Conservation (phyloP, 2,797 vertebrate species). For the Syngnathus acus region DNA sequence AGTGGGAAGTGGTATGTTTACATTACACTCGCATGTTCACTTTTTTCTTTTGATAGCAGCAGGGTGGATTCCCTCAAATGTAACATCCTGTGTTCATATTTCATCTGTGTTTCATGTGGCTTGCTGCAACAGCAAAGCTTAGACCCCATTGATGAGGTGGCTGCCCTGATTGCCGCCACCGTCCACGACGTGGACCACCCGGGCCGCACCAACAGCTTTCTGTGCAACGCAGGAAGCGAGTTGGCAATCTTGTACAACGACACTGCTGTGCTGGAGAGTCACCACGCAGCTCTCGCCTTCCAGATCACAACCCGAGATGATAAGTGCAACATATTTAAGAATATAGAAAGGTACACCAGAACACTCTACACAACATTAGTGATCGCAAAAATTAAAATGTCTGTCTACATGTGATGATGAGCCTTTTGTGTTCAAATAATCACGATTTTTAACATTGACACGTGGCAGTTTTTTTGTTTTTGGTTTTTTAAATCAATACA, state of each 20-base stretch:
- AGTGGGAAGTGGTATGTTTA: neutral
- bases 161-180: conserved; percentile 88
- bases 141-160: conserved; percentile 86
- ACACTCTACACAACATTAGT: neutral
- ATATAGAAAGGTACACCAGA: conserved; percentile 81
- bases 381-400: conserved; percentile 5
- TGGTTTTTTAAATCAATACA: too few relatives aligned
- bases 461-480: too few relatives aligned
- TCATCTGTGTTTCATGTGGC: neutral
- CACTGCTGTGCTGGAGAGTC: conserved; percentile 90
- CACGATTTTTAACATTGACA: too few relatives aligned
- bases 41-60: neutral
- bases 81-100: neutral
- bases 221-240: conserved; percentile 90
- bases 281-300: conserved; percentile 91
- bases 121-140: conserved; percentile 79
- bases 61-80: neutral
- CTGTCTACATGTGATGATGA: too few relatives aligned
- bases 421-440: too few relatives aligned
- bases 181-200: conserved; percentile 95
- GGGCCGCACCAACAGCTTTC: conserved; percentile 91
- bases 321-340: conserved; percentile 94
- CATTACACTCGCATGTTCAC: neutral
- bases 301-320: conserved; percentile 87
- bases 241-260: conserved; percentile 92